These are phyloP conservation scores for Chironomus riparius DNA, from an alignment of 2,888 invertebrate genomes.

Conservation along the genomic window DNA sequence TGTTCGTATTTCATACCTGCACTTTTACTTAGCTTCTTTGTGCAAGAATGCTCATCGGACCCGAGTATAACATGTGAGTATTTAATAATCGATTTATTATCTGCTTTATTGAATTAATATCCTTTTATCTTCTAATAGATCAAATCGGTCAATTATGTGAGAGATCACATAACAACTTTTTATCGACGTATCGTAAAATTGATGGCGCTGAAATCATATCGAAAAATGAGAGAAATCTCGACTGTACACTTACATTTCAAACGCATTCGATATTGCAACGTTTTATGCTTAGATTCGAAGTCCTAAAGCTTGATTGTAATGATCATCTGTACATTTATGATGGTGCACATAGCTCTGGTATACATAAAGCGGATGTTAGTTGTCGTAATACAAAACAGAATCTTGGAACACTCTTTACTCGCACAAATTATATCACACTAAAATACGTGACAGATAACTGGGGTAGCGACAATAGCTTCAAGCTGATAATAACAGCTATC, in stretches of 20 bases:
- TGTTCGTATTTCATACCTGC: slow-evolving; percentile 1
- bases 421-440: slow-evolving; percentile 74
- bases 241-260: slow-evolving; percentile 89
- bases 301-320: slow-evolving; percentile 86
- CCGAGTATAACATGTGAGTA: slow-evolving; percentile 21
- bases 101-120: background rate
- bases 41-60: background rate
- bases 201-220: slow-evolving; percentile 87
- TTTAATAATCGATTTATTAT: background rate
- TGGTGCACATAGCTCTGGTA: slow-evolving; percentile 72
- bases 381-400: slow-evolving; percentile 85
- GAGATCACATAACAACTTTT: background rate
- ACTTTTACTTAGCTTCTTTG: background rate
- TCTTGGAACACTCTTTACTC: slow-evolving; percentile 77
- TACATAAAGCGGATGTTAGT: slow-evolving; percentile 75
- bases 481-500: slow-evolving; percentile 86
- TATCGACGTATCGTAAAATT: slow-evolving; percentile 68
- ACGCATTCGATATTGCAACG: slow-evolving; percentile 89
- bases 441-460: slow-evolving; percentile 89
- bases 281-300: slow-evolving; percentile 89
- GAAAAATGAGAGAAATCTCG: slow-evolving; percentile 80
- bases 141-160: slow-evolving; percentile 13
- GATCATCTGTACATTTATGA: slow-evolving; percentile 89
- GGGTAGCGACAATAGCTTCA: slow-evolving; percentile 88
- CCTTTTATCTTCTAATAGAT: slow-evolving; percentile 31